Conservation (phyloP, 2,888 invertebrate species). For the Prostheceraeus crozeri region DNA sequence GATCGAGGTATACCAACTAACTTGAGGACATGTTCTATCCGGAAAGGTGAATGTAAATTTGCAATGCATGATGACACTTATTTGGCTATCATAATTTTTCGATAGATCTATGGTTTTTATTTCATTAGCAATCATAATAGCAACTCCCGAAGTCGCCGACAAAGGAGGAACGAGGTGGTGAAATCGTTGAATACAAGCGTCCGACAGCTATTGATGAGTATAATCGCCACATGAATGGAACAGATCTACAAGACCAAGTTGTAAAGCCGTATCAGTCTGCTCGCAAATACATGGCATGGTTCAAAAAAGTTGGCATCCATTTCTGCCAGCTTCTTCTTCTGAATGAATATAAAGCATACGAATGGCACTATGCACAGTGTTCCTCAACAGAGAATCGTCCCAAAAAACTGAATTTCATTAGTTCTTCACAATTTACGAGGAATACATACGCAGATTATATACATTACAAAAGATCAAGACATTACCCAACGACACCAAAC, state of each 20-base stretch:
- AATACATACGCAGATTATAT: no score
- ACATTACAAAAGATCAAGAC: no score
- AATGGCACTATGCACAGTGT: conserved; percentile 9
- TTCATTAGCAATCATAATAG: conserved; percentile 18
- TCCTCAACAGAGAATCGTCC: conserved; percentile 21
- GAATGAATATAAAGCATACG: conserved; percentile 11
- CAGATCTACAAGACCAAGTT: conserved; percentile 23
- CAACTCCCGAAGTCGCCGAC: not conserved
- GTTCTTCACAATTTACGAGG: no score
- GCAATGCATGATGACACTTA: conserved; percentile 14
- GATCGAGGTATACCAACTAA: conserved; percentile 6
- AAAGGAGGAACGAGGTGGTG: no score
- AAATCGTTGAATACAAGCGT: not conserved
- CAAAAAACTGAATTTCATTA: no score
- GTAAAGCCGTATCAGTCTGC: no score
- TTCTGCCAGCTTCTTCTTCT: conserved; percentile 18
- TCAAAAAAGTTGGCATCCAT: conserved; percentile 20
- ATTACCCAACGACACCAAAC: no score
- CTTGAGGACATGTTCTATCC: conserved; percentile 3
- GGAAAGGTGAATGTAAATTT: conserved; percentile 16
- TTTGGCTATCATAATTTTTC: conserved; percentile 13
- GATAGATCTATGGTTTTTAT: conserved; percentile 12
- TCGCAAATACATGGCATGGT: conserved; percentile 16
- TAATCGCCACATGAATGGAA: conserved; percentile 19
- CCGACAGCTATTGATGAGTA: conserved; percentile 16